These are phyloP conservation scores for Drosophila arawakana DNA, from an alignment of 1,140 invertebrate genomes.

Conservation along the genomic window DNA sequence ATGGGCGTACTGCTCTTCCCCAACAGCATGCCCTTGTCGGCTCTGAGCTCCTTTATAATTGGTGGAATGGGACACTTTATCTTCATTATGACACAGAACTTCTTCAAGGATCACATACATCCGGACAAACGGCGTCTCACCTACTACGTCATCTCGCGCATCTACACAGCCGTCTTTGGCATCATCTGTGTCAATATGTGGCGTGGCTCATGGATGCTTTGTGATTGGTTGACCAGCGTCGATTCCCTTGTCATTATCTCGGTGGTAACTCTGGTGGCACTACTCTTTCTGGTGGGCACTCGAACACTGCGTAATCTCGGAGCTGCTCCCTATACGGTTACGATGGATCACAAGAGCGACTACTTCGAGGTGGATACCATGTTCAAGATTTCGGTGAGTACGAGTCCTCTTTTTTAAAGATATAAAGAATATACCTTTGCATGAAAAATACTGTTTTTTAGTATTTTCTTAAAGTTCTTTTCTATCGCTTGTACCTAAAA, in stretches of 20 bases:
- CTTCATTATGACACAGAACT: slow-evolving; percentile 88
- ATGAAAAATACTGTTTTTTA: no score
- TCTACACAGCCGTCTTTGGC: slow-evolving; percentile 91
- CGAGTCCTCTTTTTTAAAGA: no score
- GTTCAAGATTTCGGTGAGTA: slow-evolving; percentile 90
- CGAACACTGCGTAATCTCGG: slow-evolving; percentile 91
- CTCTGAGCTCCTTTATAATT: slow-evolving; percentile 88
- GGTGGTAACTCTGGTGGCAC: slow-evolving; percentile 87
- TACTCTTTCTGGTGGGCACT: slow-evolving; percentile 88
- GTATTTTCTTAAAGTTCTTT: no score
- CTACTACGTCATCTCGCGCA: slow-evolving; percentile 89
- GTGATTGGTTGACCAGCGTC: slow-evolving; percentile 89
- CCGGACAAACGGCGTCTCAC: slow-evolving; percentile 88
- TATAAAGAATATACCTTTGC: no score
- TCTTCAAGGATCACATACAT: slow-evolving; percentile 87
- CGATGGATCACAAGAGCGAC: slow-evolving; percentile 89
- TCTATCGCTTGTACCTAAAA: no score
- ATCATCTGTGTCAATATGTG: slow-evolving; percentile 93
- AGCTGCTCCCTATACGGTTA: slow-evolving; percentile 92
- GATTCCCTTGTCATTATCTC: slow-evolving; percentile 86
- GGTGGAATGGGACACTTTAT: slow-evolving; percentile 89
- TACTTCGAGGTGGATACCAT: slow-evolving; percentile 94
- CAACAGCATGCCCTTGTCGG: slow-evolving; percentile 86
- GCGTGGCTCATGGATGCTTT: slow-evolving; percentile 91
- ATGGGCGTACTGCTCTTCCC: slow-evolving; percentile 90